Conservation (phyloP, 2,888 invertebrate genomes). For the Drosophila recens region DNA sequence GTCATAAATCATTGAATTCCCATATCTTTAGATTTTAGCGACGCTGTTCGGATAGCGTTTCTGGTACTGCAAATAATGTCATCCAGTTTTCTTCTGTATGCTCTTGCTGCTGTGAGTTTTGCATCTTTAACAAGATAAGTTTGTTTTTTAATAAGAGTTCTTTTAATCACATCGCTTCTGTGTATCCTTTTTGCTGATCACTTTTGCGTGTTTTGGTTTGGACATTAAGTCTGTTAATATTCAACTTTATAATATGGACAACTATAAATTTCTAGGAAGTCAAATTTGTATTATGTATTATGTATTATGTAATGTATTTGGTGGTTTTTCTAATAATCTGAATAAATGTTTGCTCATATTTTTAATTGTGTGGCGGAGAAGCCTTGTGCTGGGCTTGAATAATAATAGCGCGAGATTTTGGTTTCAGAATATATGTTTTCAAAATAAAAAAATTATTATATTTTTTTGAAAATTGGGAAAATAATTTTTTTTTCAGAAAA, state of each 20-base stretch:
- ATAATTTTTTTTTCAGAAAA: too few species aligned
- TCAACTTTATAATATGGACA: background rate
- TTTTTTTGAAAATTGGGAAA: too few species aligned
- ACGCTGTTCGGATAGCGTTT: background rate
- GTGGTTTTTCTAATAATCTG: too few species aligned
- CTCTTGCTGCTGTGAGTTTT: background rate
- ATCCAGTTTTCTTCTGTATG: background rate
- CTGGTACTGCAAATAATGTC: background rate
- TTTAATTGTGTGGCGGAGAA: conserved; percentile 5
- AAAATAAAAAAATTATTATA: background rate
- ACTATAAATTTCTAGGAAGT: background rate
- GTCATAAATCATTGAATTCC: background rate
- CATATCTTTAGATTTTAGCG: background rate
- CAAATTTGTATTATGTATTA: background rate
- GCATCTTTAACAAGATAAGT: background rate
- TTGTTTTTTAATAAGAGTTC: background rate
- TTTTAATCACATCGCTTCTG: background rate
- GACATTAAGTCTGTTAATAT: too few species aligned
- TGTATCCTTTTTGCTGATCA: background rate
- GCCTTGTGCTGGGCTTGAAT: background rate
- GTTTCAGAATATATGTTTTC: background rate
- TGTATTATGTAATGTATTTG: too few species aligned
- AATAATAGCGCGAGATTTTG: background rate
- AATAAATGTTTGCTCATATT: conserved; percentile 10
- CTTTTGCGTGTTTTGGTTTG: background rate